Evolutionary conservation across 2,113 vertebrate species (phyloP).

Genomic region (Prietella phreatophila): DNA sequence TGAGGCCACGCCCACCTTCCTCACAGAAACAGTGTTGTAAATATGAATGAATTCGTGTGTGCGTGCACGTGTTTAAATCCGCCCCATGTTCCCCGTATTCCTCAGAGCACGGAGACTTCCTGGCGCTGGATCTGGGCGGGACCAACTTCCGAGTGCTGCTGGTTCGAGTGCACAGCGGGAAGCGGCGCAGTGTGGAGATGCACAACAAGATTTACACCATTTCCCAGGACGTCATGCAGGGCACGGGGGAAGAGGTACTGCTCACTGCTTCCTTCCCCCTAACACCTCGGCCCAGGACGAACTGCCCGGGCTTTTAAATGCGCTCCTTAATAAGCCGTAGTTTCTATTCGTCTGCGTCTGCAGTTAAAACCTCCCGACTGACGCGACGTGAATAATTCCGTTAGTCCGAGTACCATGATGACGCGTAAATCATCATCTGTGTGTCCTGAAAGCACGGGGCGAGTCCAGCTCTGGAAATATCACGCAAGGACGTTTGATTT

Average conservation of each 20-base stretch:
- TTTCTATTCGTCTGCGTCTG: neutral
- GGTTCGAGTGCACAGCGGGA: slow-evolving; percentile 81
- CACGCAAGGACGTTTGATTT: neutral
- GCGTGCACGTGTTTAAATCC: slow-evolving; percentile 8
- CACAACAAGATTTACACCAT: slow-evolving; percentile 97
- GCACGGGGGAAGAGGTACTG: slow-evolving; percentile 89
- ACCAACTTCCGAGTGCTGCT: slow-evolving; percentile 94
- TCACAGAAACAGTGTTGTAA: neutral
- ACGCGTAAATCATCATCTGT: neutral
- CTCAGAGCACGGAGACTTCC: slow-evolving; percentile 91
- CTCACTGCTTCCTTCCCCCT: neutral
- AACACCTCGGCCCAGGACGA: neutral
- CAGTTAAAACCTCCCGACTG: neutral
- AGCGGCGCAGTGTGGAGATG: slow-evolving; percentile 83
- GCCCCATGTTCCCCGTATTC: neutral
- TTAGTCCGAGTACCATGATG: neutral
- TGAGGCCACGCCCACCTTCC: neutral
- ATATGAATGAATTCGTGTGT: neutral
- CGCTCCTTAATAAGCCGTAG: no score
- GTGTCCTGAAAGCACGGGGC: neutral
- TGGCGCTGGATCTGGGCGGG: slow-evolving; percentile 92
- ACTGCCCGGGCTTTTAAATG: no score
- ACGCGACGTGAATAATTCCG: neutral
- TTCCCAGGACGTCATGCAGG: slow-evolving; percentile 88
- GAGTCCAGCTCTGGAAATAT: neutral